Evolutionary conservation across 2,113 vertebrate genomes (phyloP), one percentile per base, ranked within the genome.

Genomic region (Bufo gargarizans): DNA sequence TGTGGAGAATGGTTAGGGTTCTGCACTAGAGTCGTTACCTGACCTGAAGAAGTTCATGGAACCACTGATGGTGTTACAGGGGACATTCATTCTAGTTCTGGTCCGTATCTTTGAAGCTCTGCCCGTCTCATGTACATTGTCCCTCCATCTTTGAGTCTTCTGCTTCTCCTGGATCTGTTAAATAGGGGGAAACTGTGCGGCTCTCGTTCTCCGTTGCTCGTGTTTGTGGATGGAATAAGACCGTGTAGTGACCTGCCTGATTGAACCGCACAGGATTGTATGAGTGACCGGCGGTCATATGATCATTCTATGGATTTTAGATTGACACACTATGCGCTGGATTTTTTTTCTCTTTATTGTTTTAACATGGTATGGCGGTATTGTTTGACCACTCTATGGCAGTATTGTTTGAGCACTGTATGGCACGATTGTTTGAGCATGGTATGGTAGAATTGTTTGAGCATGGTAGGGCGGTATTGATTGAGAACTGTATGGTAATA

Each of bases 141-240:
- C n/a, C 63, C 55, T 69, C 61, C 71, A 47, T 53, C 50, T 71
- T 53, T 8, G 45, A 69, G 50, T 11, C 71, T 49, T 12, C 67
- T n/a, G n/a, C n/a, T 74, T 85, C 47, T 85, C 69, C 59, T 85
- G 76, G 59, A 65, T 84, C 82, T 33, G 71, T 84, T 84, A 84
- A 59, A 20, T 59, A 74, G 22, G n/a, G n/a, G 53, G 9, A 53
- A 55, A 55, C 12, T 16, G 71, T 8, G 45, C 82, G 50, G 16
- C 53, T 56, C 69, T 33, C 50, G 14, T 45, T 53, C 61, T 85
- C 53, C n/a, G 59, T 53, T 22, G 14, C 59, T 56, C 69, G 45
- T 74, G 69, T 85, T 85, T 59, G 55, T 69, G 76, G 74, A 85
- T 76, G 59, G 74, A 76, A 85, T 85, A 76, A 22, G 53, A 69